phyloP scores from a whole-genome alignment of 2,113 vertebrate genomes.

The Macaca nemestrina region DNA sequence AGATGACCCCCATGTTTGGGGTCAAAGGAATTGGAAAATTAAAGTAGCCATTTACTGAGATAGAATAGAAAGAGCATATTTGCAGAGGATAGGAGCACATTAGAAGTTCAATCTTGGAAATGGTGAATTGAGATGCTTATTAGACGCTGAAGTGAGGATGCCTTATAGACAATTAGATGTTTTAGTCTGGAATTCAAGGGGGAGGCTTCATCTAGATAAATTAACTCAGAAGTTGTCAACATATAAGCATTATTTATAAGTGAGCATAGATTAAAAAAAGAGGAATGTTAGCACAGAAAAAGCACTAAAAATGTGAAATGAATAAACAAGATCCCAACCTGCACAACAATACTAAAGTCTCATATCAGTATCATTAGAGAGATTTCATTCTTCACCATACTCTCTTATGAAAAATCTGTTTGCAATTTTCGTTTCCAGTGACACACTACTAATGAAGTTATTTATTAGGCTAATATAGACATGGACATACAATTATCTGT shows the following conservation, averaged over 20 bases:
- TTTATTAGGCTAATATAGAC: conserved; percentile 22
- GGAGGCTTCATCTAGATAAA: background rate
- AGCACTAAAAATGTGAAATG: background rate
- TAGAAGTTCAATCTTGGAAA: background rate
- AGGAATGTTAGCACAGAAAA: conserved; percentile 5
- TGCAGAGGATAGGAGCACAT: background rate
- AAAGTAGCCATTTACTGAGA: background rate
- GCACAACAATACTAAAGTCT: background rate
- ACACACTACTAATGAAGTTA: conserved; percentile 1
- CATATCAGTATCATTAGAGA: background rate
- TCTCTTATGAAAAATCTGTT: background rate
- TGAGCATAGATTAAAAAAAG: background rate
- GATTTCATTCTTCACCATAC: conserved; percentile 27
- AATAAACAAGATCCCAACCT: background rate
- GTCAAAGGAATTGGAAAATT: background rate
- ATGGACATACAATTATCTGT: background rate
- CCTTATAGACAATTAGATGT: background rate
- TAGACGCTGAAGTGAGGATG: background rate
- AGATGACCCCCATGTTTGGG: background rate
- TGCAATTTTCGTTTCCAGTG: conserved; percentile 36
- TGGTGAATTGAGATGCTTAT: background rate
- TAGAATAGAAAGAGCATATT: background rate
- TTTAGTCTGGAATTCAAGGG: background rate
- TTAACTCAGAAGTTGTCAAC: conserved; percentile 48
- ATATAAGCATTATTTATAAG: conserved; percentile 7